Evolutionary conservation across 2,113 vertebrate genomes (phyloP).

Genomic region (Uropsilus gracilis): DNA sequence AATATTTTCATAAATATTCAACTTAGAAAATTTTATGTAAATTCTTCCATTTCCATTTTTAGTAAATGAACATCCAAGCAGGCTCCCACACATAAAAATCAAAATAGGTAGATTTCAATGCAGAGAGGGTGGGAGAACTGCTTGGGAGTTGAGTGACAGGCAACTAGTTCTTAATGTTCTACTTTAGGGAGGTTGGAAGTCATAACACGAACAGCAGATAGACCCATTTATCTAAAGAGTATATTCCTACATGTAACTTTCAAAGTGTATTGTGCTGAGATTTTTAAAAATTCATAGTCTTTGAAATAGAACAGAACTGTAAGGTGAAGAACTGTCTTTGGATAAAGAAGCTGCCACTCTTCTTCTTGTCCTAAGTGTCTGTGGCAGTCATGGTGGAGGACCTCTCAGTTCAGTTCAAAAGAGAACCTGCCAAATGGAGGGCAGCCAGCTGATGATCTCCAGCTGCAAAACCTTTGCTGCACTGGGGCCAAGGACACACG

Average conservation of each 20-base stretch:
- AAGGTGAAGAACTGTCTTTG: not conserved
- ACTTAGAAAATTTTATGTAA: conserved; percentile 31
- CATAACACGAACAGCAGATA: not conserved
- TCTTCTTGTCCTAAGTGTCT: not conserved
- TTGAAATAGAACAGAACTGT: not conserved
- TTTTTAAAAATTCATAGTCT: not conserved
- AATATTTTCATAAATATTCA: conserved; percentile 71
- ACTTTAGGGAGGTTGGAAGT: conserved; percentile 19
- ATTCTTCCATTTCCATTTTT: conserved; percentile 58
- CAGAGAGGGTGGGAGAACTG: not conserved
- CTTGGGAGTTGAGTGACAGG: not conserved
- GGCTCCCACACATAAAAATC: conserved; percentile 31
- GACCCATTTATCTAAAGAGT: not conserved
- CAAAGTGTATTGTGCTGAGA: not conserved
- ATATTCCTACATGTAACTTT: not conserved
- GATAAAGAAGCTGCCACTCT: not conserved
- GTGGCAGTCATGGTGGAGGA: not conserved
- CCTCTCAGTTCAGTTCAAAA: not conserved
- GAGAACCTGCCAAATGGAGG: not conserved
- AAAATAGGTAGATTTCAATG: not conserved
- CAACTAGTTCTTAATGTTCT: not conserved
- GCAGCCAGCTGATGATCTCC: not conserved
- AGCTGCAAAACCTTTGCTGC: too few species aligned
- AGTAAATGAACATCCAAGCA: conserved; percentile 23
- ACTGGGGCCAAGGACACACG: not conserved